Base-by-base conservation (phyloP, 2,888 invertebrate genomes). In the Amphipyra berbera region DNA sequence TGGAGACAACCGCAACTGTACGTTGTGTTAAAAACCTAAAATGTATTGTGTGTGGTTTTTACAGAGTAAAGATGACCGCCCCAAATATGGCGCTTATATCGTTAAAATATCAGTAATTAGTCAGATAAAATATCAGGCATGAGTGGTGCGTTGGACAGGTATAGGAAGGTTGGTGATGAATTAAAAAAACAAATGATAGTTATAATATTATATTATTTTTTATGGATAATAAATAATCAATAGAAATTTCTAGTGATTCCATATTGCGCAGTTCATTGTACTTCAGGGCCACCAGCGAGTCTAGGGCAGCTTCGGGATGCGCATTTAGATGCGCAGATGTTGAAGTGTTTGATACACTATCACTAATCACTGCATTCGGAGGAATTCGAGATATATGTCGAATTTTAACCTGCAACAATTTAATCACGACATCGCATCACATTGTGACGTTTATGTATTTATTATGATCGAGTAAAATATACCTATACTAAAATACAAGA, bases 181-280 rank as follows among this genome's bases (percentile, higher is more conserved):
- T 10, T 15, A 45, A 45, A n/a, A 45, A n/a, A 10, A 44, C 27
- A 27, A 12, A 45, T 10, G 8, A 6, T 40, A n/a, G n/a, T n/a
- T n/a, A n/a, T n/a, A n/a, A n/a, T n/a, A n/a, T n/a, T n/a, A 5
- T 38, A 49, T 67, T 69, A 72, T 72, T 74, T 81, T 77, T 79
- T 48, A 82, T 54, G 27, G 73, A 66, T 67, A 79, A 59, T 47
- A 90, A 82, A 76, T 88, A 88, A 56, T 93, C 84, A 30, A 90
- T 83, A n/a, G 90, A 81, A 15, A 90, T 81, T 65, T 93, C 91
- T 6, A 90, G 76, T 3, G 85, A 76, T 41, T 91, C 90, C 72
- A 88, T 78, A 67, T 85, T 90, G 9, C 88, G 86, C 45, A 94
- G 65, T 60, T 93, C 91, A 41, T 91, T 89, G 62, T 90, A 94